These are phyloP conservation scores for Pherbina coryleti DNA, from an alignment of 2,888 invertebrate genomes.

Conservation along the genomic window DNA sequence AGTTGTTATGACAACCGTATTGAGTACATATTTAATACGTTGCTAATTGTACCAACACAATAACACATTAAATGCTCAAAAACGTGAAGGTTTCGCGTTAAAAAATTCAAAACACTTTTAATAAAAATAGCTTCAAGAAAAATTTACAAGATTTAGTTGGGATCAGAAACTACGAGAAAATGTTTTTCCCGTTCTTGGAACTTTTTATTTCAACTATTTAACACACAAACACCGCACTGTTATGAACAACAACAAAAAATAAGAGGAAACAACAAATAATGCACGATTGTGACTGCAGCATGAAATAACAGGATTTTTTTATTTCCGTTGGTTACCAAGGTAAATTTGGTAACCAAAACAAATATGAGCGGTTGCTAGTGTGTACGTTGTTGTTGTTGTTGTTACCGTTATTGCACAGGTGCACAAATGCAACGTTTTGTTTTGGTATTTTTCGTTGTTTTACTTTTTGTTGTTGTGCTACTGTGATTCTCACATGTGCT, in stretches of 20 bases:
- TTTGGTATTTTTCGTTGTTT: not conserved
- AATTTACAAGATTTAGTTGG: too few species aligned
- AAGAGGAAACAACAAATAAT: not conserved
- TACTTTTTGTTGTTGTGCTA: conserved; percentile 34
- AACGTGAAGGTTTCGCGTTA: too few species aligned
- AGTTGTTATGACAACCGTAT: not conserved
- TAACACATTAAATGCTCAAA: too few species aligned
- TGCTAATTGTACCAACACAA: too few species aligned
- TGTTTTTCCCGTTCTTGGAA: too few species aligned
- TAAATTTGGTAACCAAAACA: conserved; percentile 52
- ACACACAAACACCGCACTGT: too few species aligned
- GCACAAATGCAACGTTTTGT: not conserved
- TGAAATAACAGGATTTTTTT: not conserved
- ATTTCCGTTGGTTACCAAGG: conserved; percentile 46
- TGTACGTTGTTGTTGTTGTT: not conserved
- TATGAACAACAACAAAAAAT: not conserved
- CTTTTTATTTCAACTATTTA: too few species aligned
- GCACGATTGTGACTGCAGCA: not conserved
- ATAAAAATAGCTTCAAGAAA: too few species aligned
- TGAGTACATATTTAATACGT: not conserved
- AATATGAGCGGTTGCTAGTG: conserved; percentile 30
- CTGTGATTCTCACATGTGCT: not conserved
- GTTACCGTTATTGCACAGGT: conserved; percentile 1
- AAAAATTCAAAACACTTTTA: too few species aligned
- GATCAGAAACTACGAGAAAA: too few species aligned